These are phyloP conservation scores for Eutolmus rufibarbis DNA, from an alignment of 2,888 invertebrate species.

Conservation along the genomic window DNA sequence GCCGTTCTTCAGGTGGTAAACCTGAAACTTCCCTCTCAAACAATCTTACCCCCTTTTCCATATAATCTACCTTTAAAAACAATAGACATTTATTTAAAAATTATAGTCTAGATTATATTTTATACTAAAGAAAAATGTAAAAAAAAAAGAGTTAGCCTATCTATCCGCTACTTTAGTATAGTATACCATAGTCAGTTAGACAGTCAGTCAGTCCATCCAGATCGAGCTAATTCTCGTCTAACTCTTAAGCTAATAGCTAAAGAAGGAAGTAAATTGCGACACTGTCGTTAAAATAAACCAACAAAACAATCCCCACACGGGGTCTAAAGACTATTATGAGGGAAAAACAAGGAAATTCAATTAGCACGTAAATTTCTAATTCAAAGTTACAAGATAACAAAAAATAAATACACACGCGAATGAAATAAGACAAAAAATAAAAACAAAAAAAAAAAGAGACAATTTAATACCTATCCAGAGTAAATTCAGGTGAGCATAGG, in stretches of 20 bases:
- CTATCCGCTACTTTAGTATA: no score
- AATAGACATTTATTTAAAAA: no score
- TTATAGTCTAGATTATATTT: no score
- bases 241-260: neutral
- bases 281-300: neutral
- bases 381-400: neutral
- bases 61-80: no score
- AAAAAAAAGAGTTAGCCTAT: no score
- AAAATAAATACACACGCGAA: no score
- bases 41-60: no score
- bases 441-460: neutral
- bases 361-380: conserved; percentile 32
- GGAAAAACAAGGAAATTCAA: conserved; percentile 35
- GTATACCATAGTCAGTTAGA: no score
- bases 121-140: no score
- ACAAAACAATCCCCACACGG: neutral
- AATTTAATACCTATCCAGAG: neutral
- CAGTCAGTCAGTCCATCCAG: neutral
- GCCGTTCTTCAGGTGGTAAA: no score
- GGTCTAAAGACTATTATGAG: neutral
- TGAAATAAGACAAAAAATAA: neutral
- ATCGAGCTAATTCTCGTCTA: neutral
- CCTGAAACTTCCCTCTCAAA: no score
- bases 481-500: neutral
- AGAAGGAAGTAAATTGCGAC: neutral